Conservation (phyloP, 2,113 vertebrate species). For the Brienomyrus brachyistius region DNA sequence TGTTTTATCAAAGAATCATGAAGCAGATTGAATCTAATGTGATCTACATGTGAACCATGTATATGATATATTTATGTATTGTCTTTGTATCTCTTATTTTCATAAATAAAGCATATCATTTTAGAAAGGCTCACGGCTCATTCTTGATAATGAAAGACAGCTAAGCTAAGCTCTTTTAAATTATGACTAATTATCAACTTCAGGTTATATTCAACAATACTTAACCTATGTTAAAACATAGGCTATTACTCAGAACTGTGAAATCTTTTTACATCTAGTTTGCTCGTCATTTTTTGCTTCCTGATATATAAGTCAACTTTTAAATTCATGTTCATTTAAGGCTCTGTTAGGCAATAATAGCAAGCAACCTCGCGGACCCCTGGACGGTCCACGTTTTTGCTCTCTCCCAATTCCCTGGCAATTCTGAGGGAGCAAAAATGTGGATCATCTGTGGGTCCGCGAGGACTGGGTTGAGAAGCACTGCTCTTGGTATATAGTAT, state of each 20-base stretch:
- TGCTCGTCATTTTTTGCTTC: not conserved
- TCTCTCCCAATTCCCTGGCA: too few species aligned
- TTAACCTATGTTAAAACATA: not conserved
- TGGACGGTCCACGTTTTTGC: too few species aligned
- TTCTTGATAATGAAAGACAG: not conserved
- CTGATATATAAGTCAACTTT: not conserved
- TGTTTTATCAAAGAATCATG: not conserved
- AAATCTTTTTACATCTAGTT: not conserved
- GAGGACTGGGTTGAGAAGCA: too few species aligned
- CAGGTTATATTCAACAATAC: not conserved
- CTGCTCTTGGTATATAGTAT: too few species aligned
- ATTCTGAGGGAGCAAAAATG: too few species aligned
- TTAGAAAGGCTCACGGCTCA: not conserved
- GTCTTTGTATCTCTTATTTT: constrained; percentile 61
- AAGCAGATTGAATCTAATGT: constrained; percentile 4
- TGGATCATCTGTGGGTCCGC: too few species aligned
- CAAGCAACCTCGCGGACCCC: not conserved
- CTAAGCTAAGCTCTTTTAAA: not conserved
- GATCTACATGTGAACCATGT: constrained; percentile 31
- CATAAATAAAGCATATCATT: constrained; percentile 37
- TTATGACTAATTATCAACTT: not conserved
- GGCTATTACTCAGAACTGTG: not conserved
- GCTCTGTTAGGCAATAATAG: not conserved
- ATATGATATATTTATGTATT: constrained; percentile 51
- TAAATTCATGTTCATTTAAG: not conserved